phyloP scores from a whole-genome alignment of 2,797 vertebrate genomes.

The Sciurus vulgaris region DNA sequence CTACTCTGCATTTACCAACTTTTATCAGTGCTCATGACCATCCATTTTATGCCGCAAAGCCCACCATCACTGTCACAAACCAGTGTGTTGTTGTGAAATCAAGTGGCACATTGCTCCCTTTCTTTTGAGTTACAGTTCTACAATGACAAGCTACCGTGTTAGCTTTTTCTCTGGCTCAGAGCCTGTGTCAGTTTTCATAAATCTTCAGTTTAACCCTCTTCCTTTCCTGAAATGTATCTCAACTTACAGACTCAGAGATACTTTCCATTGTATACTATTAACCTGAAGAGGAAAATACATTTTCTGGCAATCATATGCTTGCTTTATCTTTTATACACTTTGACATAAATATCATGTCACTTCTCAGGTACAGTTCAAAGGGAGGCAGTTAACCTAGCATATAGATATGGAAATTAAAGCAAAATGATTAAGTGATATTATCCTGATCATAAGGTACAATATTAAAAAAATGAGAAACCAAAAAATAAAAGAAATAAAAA shows the following conservation, averaged over 20 bases:
- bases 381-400: neutral
- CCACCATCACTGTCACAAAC: constrained; percentile 50
- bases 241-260: neutral
- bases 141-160: neutral
- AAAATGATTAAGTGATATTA: neutral
- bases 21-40: constrained; percentile 28
- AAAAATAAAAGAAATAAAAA: neutral
- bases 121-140: constrained; percentile 36
- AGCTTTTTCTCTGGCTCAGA: neutral
- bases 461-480: neutral
- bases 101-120: constrained; percentile 11
- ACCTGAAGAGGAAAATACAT: neutral
- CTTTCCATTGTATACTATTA: neutral
- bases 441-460: neutral
- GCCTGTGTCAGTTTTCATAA: neutral
- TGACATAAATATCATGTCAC: neutral
- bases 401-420: constrained; percentile 5
- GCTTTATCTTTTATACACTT: constrained; percentile 14
- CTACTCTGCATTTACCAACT: constrained; percentile 58
- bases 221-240: neutral
- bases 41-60: constrained; percentile 53
- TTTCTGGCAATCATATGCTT: neutral
- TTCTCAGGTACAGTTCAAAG: neutral
- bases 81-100: constrained; percentile 52
- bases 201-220: neutral